A percentile compares a stretch with the other conserved stretches of the same genome.
Evolutionary conservation across 2,113 vertebrate genomes (phyloP).

Genomic region (Apus apus): DNA sequence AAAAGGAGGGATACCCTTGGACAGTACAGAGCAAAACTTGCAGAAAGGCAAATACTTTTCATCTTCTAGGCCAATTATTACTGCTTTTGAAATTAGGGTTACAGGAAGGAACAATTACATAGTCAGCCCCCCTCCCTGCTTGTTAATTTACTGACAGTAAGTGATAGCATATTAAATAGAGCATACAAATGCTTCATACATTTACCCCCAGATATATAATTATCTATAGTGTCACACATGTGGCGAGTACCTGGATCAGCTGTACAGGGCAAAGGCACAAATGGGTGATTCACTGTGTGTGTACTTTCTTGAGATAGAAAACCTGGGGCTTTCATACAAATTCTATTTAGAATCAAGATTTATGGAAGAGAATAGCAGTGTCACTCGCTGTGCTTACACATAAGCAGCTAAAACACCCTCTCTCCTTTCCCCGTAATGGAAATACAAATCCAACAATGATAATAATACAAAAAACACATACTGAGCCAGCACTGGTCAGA

Average conservation of each 20-base stretch:
- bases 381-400: background rate
- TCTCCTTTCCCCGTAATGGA: constrained; percentile 45
- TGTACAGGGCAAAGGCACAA: too few relatives aligned
- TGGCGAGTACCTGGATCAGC: too few relatives aligned
- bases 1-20: constrained; percentile 52
- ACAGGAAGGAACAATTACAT: background rate
- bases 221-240: background rate
- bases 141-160: background rate
- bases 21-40: constrained; percentile 47
- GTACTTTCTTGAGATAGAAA: too few relatives aligned
- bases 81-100: background rate
- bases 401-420: background rate
- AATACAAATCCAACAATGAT: constrained; percentile 48
- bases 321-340: too few relatives aligned
- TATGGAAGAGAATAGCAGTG: background rate
- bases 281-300: too few relatives aligned
- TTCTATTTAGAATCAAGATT: background rate
- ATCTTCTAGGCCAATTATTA: background rate
- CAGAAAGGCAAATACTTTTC: constrained; percentile 71
- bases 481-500: background rate
- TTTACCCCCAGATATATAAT: background rate
- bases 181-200: background rate
- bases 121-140: too few relatives aligned
- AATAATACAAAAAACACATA: constrained; percentile 38
- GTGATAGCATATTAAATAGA: background rate